phyloP scores from a whole-genome alignment of 2,113 vertebrate species.

The Triplophysa rosa region DNA sequence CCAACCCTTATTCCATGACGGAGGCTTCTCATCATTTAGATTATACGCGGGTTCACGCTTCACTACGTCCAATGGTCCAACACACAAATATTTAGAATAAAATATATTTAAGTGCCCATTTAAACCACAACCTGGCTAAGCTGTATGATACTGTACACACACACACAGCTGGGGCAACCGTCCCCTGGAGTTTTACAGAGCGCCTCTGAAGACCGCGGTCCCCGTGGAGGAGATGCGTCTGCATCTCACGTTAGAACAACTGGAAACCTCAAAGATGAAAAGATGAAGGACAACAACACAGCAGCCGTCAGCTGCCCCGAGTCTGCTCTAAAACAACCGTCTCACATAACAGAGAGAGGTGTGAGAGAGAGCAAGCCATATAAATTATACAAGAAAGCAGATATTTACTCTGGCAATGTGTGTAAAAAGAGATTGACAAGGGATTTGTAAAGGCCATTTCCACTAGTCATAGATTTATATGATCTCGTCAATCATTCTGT shows the following conservation, averaged over 20 bases:
- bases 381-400: not conserved
- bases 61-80: too few relatives aligned
- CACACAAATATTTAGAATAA: too few relatives aligned
- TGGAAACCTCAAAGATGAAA: slow-evolving; percentile 1
- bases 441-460: slow-evolving; percentile 1
- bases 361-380: slow-evolving; percentile 41
- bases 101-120: too few relatives aligned
- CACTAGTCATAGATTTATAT: slow-evolving; percentile 22
- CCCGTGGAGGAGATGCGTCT: not conserved
- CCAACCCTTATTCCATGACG: too few relatives aligned
- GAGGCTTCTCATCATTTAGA: too few relatives aligned
- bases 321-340: slow-evolving; percentile 22
- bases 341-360: slow-evolving; percentile 36
- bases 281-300: not conserved
- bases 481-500: slow-evolving; percentile 3
- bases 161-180: too few relatives aligned
- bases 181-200: slow-evolving; percentile 16
- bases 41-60: too few relatives aligned
- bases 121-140: too few relatives aligned
- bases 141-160: too few relatives aligned
- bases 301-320: not conserved
- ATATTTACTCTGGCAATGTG: slow-evolving; percentile 11
- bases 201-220: not conserved
- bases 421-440: not conserved
- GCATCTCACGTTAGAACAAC: not conserved